These are phyloP conservation scores for Synergus gifuensis DNA, from an alignment of 2,888 invertebrate species.

Conservation along the genomic window DNA sequence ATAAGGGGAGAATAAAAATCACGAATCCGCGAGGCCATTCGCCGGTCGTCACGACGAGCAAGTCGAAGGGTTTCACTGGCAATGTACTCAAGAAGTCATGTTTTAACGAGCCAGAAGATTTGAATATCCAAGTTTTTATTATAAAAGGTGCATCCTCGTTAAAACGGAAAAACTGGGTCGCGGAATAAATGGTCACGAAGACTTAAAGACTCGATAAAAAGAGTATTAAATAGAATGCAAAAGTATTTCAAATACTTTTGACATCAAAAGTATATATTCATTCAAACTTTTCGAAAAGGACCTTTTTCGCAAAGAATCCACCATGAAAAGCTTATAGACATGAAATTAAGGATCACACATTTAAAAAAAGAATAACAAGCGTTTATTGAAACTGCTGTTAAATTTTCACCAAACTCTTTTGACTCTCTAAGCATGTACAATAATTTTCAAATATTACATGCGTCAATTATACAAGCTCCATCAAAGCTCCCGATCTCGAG, in stretches of 20 bases:
- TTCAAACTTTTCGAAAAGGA: no score
- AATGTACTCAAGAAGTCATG: constrained; percentile 28
- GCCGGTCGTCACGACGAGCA: constrained; percentile 58
- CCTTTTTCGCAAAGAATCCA: no score
- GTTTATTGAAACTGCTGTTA: no score
- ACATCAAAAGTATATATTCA: no score
- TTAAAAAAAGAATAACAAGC: no score
- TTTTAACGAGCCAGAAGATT: constrained; percentile 35
- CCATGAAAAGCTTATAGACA: no score
- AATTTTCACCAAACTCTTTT: no score
- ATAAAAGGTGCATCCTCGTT: background rate
- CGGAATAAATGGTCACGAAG: background rate
- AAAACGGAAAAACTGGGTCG: constrained; percentile 27
- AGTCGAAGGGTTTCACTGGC: constrained; percentile 38
- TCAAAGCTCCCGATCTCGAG: constrained; percentile 2
- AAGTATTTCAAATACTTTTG: no score
- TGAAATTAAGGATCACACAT: no score
- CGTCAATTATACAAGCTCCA: constrained; percentile 2
- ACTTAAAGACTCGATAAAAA: background rate
- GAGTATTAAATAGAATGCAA: background rate
- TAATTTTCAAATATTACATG: background rate
- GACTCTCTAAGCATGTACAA: no score
- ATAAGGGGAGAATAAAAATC: constrained; percentile 62
- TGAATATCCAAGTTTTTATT: constrained; percentile 30
- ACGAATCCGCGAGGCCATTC: constrained; percentile 61